phyloP scores from a whole-genome alignment of 2,797 vertebrate species.

The Catostomus latipinnis region DNA sequence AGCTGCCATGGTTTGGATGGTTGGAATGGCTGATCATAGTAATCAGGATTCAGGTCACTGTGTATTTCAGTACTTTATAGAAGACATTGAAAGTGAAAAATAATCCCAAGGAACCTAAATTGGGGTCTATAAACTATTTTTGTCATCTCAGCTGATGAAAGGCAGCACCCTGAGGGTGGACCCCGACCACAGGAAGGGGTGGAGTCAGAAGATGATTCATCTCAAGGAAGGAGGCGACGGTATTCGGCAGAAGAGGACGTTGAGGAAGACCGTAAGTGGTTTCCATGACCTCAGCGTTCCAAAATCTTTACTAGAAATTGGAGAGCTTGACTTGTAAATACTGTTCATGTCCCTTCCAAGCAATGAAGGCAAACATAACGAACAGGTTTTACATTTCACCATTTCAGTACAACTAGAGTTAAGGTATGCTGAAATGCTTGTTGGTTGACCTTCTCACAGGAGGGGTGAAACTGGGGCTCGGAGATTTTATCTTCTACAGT shows the following conservation, averaged over 20 bases:
- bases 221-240: conserved; percentile 34
- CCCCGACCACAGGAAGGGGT: conserved; percentile 44
- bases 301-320: not conserved
- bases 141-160: conserved; percentile 71
- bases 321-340: not conserved
- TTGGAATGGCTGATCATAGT: conserved; percentile 85
- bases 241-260: conserved; percentile 69
- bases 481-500: conserved; percentile 99
- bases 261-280: conserved; percentile 79
- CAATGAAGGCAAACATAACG: not conserved
- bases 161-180: conserved; percentile 53
- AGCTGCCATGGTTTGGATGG: conserved; percentile 98
- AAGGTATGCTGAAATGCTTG: not conserved
- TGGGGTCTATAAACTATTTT: not conserved
- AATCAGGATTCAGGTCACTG: conserved; percentile 73
- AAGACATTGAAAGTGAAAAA: not conserved
- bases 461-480: conserved; percentile 94
- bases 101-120: not conserved
- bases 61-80: not conserved
- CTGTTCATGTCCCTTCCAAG: not conserved
- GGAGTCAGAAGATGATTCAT: conserved; percentile 60
- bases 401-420: not conserved
- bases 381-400: not conserved
- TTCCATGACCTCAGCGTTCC: not conserved
- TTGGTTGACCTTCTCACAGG: conserved; percentile 68